Evolutionary conservation across 2,888 invertebrate genomes (phyloP).

Genomic region (Rhagophthalmus giganteus): DNA sequence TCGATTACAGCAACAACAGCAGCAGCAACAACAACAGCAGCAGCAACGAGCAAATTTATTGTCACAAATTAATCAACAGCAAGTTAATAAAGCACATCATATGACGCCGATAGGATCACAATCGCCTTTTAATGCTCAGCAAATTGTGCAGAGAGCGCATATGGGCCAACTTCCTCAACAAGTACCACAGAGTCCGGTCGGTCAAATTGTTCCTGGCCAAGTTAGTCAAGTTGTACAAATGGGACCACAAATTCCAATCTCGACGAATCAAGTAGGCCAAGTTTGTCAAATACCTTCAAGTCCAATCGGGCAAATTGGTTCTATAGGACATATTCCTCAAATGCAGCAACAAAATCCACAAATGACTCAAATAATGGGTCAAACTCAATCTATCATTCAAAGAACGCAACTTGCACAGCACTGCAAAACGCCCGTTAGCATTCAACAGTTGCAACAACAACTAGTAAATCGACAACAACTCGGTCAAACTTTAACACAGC

Average conservation of each 20-base stretch:
- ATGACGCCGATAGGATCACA: slow-evolving; percentile 5
- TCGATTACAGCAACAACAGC: slow-evolving; percentile 50
- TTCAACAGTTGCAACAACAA: slow-evolving; percentile 29
- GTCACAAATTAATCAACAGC: slow-evolving; percentile 18
- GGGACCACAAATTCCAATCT: slow-evolving; percentile 7
- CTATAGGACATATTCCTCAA: slow-evolving; percentile 9
- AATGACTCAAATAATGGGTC: slow-evolving; percentile 18
- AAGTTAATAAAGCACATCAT: slow-evolving; percentile 10
- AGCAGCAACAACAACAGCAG: slow-evolving; percentile 47
- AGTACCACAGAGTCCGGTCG: slow-evolving; percentile 51
- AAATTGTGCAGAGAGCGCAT: slow-evolving; percentile 14
- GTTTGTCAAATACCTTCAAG: slow-evolving; percentile 6
- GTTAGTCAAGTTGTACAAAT: slow-evolving; percentile 7
- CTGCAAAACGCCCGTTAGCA: slow-evolving; percentile 1
- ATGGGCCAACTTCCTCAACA: slow-evolving; percentile 48
- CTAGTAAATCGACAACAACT: slow-evolving; percentile 21
- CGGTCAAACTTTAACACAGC: slow-evolving; percentile 16
- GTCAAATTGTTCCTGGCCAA: slow-evolving; percentile 41
- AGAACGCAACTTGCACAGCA: slow-evolving; percentile 2
- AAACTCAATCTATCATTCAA: slow-evolving; percentile 32
- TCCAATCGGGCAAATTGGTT: slow-evolving; percentile 5
- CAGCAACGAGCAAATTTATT: slow-evolving; percentile 41
- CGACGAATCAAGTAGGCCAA: slow-evolving; percentile 10
- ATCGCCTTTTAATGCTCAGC: slow-evolving; percentile 14
- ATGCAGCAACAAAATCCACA: slow-evolving; percentile 20